Base-by-base conservation (phyloP, 2,113 vertebrate species). In the Engraulis encrasicolus region DNA sequence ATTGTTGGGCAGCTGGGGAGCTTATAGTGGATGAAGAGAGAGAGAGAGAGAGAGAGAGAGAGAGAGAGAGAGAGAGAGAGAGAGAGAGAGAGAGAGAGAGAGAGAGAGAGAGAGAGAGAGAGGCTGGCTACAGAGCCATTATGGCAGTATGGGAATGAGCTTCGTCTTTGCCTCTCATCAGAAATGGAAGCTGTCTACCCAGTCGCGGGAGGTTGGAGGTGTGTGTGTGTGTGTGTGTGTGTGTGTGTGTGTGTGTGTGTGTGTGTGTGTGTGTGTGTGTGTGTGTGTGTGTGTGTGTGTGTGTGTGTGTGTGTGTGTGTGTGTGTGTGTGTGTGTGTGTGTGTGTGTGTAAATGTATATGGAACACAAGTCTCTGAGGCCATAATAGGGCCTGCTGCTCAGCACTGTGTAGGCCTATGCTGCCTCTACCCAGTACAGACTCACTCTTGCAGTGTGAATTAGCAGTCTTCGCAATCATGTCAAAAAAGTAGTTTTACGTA, bases 351-450 rank as follows among this genome's bases (percentile, higher is more conserved):
- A 0, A 19, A 17, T 50, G 50, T 85, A 84, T 84, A 93, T 86
- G 91, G 91, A 93, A 93, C 88, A 93, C 88, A 93, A 91, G 90
- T 84, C 83, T 87, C 88, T 87, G 82, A 83, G 27, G n/a, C 84
- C 87, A 89, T 89, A 87, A 89, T 89, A 89, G 86, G 88, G 86
- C 36, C 82, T 87, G 82, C 87, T 84, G 50, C 84, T 85, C 84
- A 85, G 78, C 38, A 37, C 80, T 85, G 86, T 84, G 66, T 89
- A 84, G 86, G 87, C 84, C n/a, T n/a, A n/a, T n/a, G n/a, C n/a
- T n/a, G n/a, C n/a, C n/a, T n/a, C n/a, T n/a, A n/a, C n/a, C n/a
- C n/a, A n/a, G n/a, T n/a, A n/a, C n/a, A n/a, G n/a, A n/a, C n/a
- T n/a, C n/a, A n/a, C n/a, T n/a, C n/a, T n/a, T n/a, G n/a, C n/a